Percentiles rank a stretch among this genome's conserved stretches.
phyloP scores from a whole-genome alignment of 1,140 invertebrate genomes.

The Tetragonula clypearis region DNA sequence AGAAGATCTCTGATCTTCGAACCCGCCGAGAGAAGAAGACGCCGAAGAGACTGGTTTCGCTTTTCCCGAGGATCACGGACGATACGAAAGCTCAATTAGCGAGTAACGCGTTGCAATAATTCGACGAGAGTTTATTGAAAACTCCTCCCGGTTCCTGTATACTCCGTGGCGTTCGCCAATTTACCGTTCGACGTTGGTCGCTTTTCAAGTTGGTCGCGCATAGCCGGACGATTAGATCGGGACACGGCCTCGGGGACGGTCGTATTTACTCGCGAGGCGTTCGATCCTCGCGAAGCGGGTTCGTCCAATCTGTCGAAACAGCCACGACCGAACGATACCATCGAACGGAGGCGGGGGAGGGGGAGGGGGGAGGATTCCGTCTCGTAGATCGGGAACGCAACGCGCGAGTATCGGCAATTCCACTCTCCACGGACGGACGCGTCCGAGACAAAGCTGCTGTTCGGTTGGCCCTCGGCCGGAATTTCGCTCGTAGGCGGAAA shows the following conservation, averaged over 20 bases:
- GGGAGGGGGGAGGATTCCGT: not conserved
- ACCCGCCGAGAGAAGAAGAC: not conserved
- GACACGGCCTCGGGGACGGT: constrained; percentile 8
- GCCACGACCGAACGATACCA: constrained; percentile 34
- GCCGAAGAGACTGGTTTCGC: not conserved
- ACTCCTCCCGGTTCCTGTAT: no score
- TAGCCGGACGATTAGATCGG: constrained; percentile 38
- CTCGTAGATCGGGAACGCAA: constrained; percentile 28
- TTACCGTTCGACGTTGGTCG: constrained; percentile 7
- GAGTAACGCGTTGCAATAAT: not conserved
- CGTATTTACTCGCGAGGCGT: not conserved
- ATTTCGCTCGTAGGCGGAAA: constrained; percentile 67
- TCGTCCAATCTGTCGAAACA: constrained; percentile 42
- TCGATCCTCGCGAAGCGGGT: constrained; percentile 2
- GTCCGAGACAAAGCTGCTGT: constrained; percentile 37
- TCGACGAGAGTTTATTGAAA: not conserved
- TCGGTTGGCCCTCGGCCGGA: constrained; percentile 26
- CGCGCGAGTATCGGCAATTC: constrained; percentile 46
- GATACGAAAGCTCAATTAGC: not conserved
- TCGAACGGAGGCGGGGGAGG: constrained; percentile 23
- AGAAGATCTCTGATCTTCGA: constrained; percentile 19
- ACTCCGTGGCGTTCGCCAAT: constrained; percentile 15
- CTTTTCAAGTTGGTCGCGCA: constrained; percentile 33
- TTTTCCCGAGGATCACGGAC: not conserved
- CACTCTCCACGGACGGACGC: constrained; percentile 18